Evolutionary conservation across 2,113 vertebrate species (phyloP).

Genomic region (Orientallactaga bullata): DNA sequence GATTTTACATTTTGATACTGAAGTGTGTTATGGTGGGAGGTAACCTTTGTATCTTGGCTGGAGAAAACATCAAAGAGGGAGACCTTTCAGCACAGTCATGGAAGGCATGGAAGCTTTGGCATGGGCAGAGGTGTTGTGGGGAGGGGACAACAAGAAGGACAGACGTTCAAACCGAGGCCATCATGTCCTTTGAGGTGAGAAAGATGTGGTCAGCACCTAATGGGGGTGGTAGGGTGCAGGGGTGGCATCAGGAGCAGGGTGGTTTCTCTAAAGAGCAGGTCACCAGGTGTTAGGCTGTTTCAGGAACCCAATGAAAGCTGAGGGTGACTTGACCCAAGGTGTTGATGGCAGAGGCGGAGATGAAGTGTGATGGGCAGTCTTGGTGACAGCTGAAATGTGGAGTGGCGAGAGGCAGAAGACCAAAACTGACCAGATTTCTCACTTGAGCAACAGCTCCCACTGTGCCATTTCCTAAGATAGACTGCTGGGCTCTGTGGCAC

Average conservation of each 20-base stretch:
- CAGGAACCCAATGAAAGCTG: background rate
- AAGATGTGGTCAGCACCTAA: background rate
- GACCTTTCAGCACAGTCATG: background rate
- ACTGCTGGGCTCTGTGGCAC: background rate
- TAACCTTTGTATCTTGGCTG: background rate
- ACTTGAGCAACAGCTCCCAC: background rate
- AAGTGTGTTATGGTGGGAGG: background rate
- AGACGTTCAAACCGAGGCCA: background rate
- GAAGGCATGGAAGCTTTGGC: background rate
- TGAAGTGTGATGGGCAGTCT: background rate
- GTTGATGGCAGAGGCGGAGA: background rate
- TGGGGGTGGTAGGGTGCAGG: background rate
- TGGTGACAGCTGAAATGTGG: background rate
- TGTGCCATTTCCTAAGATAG: background rate
- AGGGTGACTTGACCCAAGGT: background rate
- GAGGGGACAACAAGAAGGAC: rapidly evolving
- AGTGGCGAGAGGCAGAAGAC: too few relatives aligned
- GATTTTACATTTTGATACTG: background rate
- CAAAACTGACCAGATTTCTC: background rate
- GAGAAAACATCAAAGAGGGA: background rate
- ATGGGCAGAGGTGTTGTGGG: background rate
- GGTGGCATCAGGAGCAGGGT: too few relatives aligned
- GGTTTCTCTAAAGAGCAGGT: background rate
- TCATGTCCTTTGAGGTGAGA: background rate
- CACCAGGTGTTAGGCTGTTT: background rate